Evolutionary conservation across 2,888 invertebrate genomes (phyloP), one percentile per base, ranked within the genome.

Genomic region (Caenorhabditis zanzibari): DNA sequence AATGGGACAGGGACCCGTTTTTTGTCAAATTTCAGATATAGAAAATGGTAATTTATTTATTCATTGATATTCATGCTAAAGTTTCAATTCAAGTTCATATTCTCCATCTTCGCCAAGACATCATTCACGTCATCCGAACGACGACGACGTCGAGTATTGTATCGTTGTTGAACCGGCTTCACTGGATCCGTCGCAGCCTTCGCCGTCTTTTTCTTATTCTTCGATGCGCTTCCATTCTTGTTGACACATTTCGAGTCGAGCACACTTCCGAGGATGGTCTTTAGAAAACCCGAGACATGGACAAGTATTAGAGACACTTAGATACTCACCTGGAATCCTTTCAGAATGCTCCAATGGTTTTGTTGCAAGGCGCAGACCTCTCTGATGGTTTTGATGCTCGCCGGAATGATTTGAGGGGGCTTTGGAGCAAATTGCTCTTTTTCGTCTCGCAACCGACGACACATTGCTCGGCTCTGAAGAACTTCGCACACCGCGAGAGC

Each of bases 321-420:
- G 28, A 44, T 9, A 44, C 75, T 79, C 63, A 88, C 88, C 86
- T 86, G 85, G 54, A 80, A 85, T 49, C 81, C 80, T 35, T 76
- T 38, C 7, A 86, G 68, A 56, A 63, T 66, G 9, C 63, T 72
- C 86, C 86, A 86, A 38, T 85, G 35, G 19, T 76, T 66, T 26
- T 63, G 61, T 52, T 86, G 86, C 12, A 24, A 38, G 5, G 24
- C 38, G 10, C 68, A 56, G 14, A 72, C 84, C 47, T 84, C 64
- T 52, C 86, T 63, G n/a, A 86, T 24, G 14, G 69, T 54, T 22
- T 47, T 52, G 44, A 79, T 61, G 49, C 72, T 58, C 28, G 59
- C 54, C 1, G 73, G 26, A 22, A 59, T 22, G 16, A 79, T 9
- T 26, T 80, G 71, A 22, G 19, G 35, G 4, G 44, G 22, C 19